A percentile compares a stretch with the other conserved stretches of the same genome.
Conservation (phyloP, 2,797 vertebrate genomes). For the Myripristis murdjan region DNA sequence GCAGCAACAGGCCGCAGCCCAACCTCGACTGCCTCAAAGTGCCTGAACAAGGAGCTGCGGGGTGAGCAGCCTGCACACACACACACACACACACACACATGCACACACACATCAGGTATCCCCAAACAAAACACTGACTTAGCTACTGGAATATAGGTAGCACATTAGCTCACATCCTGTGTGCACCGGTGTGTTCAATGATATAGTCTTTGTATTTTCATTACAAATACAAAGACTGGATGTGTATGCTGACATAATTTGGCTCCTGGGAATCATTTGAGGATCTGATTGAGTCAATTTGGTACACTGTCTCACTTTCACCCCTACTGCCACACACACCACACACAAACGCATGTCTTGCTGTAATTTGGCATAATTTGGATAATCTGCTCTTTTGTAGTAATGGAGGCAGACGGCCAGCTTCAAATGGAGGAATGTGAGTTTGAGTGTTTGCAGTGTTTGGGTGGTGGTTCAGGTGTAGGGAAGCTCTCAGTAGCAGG, state of each 20-base stretch:
- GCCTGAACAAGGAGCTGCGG: slow-evolving; percentile 96
- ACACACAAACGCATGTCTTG: slow-evolving; percentile 42
- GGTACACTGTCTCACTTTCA: not conserved
- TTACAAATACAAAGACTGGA: no score
- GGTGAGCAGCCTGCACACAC: slow-evolving; percentile 85
- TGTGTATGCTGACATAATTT: no score
- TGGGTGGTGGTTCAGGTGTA: slow-evolving; percentile 76
- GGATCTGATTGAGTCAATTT: not conserved
- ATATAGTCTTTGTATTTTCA: no score
- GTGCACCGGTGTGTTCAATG: no score
- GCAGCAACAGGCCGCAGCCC: slow-evolving; percentile 84
- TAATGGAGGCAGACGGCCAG: slow-evolving; percentile 80
- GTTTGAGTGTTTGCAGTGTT: slow-evolving; percentile 81
- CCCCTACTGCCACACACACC: not conserved
- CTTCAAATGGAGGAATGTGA: slow-evolving; percentile 89
- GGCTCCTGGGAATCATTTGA: no score
- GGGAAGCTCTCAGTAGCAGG: slow-evolving; percentile 48
- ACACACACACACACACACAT: slow-evolving; percentile 3
- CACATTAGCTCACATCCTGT: no score
- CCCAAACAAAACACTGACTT: no score
- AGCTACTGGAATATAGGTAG: no score
- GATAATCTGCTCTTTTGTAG: slow-evolving; percentile 86
- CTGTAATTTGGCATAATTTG: slow-evolving; percentile 77
- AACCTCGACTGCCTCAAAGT: slow-evolving; percentile 95
- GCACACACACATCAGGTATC: slow-evolving; percentile 9